phyloP scores from a whole-genome alignment of 1,140 invertebrate species.

The Cydia splendana region DNA sequence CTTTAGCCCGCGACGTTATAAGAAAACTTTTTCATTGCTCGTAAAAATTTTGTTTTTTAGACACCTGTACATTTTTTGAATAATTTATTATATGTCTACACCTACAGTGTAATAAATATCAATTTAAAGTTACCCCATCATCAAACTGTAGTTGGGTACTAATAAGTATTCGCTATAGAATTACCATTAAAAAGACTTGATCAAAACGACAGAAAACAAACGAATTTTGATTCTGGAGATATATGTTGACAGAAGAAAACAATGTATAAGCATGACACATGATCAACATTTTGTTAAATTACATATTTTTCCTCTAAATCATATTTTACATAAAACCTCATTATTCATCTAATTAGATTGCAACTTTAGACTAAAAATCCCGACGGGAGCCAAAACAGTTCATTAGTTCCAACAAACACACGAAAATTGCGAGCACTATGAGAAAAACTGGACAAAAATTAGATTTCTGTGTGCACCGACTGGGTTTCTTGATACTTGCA shows the following conservation, averaged over 20 bases:
- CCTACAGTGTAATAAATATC: neutral
- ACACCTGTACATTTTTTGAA: slow-evolving; percentile 56
- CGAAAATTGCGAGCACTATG: slow-evolving; percentile 66
- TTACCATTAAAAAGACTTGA: too few relatives aligned
- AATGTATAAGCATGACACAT: too few relatives aligned
- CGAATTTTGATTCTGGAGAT: too few relatives aligned
- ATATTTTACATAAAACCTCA: neutral
- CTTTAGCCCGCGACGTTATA: slow-evolving; percentile 65
- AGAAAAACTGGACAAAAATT: slow-evolving; percentile 73
- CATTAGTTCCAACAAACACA: slow-evolving; percentile 62
- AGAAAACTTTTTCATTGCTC: slow-evolving; percentile 69
- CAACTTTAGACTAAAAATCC: slow-evolving; percentile 5
- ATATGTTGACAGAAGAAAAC: too few relatives aligned
- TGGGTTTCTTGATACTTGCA: slow-evolving; percentile 53
- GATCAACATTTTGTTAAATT: too few relatives aligned
- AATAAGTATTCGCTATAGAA: too few relatives aligned
- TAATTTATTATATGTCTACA: slow-evolving; percentile 38
- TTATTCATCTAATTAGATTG: neutral
- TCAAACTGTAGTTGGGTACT: too few relatives aligned
- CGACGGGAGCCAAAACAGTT: slow-evolving; percentile 38
- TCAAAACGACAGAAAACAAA: too few relatives aligned
- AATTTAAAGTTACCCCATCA: neutral
- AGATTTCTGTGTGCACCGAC: slow-evolving; percentile 58
- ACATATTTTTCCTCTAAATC: neutral
- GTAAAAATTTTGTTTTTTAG: slow-evolving; percentile 62